Conservation (phyloP, 2,888 invertebrate species). For the Rhagium mordax region DNA sequence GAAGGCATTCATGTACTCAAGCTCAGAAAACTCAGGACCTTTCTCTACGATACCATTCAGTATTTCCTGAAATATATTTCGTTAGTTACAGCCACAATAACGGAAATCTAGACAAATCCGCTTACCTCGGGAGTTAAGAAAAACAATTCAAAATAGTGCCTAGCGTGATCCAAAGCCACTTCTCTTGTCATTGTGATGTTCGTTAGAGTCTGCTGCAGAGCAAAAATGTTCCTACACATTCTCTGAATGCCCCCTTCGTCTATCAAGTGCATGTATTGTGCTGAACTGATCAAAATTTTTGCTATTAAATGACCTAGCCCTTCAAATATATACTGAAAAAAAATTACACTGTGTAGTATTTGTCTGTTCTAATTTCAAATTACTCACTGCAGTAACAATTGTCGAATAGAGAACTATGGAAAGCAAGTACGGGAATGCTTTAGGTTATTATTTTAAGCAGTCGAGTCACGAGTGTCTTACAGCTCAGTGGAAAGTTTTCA, state of each 20-base stretch:
- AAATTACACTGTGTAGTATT: no score
- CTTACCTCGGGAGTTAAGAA: conserved; percentile 84
- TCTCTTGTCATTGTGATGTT: conserved; percentile 88
- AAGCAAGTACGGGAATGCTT: no score
- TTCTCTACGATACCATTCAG: conserved; percentile 87
- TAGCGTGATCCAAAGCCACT: conserved; percentile 89
- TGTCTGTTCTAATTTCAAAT: no score
- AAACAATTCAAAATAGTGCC: conserved; percentile 90
- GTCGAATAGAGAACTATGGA: no score
- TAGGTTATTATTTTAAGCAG: no score
- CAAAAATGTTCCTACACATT: conserved; percentile 89
- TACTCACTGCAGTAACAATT: no score
- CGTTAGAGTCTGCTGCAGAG: conserved; percentile 88
- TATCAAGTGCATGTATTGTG: conserved; percentile 84
- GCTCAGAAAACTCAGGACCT: conserved; percentile 89
- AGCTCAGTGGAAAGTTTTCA: no score
- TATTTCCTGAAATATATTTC: conserved; percentile 78
- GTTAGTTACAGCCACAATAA: neutral
- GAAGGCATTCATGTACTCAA: conserved; percentile 90
- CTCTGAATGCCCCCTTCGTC: conserved; percentile 87
- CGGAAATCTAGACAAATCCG: neutral
- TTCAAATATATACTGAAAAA: conserved; percentile 87
- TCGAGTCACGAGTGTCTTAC: no score
- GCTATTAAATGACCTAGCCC: conserved; percentile 87
- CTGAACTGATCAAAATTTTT: conserved; percentile 85